phyloP scores from a whole-genome alignment of 2,797 vertebrate species.

The Pelobates cultripes region DNA sequence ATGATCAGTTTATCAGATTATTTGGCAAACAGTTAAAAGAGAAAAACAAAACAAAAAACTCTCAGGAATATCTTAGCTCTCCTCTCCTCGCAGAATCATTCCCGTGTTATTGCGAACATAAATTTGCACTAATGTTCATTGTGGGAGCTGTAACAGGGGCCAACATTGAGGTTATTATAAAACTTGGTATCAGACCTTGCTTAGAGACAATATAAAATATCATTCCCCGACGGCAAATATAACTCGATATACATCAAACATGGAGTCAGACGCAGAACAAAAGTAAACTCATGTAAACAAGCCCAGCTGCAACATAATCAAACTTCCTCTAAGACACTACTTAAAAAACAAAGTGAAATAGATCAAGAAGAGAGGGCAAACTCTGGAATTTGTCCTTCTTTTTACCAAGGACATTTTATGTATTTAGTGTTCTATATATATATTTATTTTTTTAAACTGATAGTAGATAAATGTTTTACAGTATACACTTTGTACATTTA shows the following conservation, averaged over 20 bases:
- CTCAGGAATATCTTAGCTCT: slow-evolving; percentile 19
- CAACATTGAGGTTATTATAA: slow-evolving; percentile 44
- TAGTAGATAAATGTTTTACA: no score
- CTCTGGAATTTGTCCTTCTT: no score
- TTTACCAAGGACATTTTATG: no score
- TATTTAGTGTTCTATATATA: no score
- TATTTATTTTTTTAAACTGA: no score
- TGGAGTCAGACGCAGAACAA: neutral
- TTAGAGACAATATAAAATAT: slow-evolving; percentile 37
- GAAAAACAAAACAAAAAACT: neutral
- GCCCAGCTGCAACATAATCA: neutral
- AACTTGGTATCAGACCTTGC: slow-evolving; percentile 36
- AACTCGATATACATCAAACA: slow-evolving; percentile 8
- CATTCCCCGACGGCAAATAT: slow-evolving; percentile 18
- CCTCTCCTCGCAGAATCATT: slow-evolving; percentile 36
- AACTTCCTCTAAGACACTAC: no score
- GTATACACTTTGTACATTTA: no score
- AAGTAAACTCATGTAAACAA: neutral
- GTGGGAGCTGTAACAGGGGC: slow-evolving; percentile 39
- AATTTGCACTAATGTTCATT: slow-evolving; percentile 46
- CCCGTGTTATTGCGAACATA: slow-evolving; percentile 43
- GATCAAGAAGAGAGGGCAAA: no score
- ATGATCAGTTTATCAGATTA: slow-evolving; percentile 15
- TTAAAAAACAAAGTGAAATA: no score
- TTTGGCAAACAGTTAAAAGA: neutral